phyloP scores from a whole-genome alignment of 2,888 invertebrate genomes.

The Drosophila emarginata region DNA sequence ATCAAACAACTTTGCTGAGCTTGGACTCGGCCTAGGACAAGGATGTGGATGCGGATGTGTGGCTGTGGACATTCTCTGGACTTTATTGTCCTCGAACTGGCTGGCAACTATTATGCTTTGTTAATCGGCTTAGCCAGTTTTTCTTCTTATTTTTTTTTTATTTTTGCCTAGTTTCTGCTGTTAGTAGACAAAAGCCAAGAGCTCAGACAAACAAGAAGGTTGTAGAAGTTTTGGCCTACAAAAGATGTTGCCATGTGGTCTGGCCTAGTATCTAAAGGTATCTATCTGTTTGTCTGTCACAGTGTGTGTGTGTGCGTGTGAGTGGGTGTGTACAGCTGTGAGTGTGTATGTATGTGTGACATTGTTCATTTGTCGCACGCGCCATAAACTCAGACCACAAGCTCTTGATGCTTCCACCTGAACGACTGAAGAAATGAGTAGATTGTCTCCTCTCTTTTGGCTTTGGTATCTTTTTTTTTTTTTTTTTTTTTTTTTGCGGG shows the following conservation, averaged over 20 bases:
- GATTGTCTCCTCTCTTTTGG: slow-evolving; percentile 55
- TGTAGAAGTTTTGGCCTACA: slow-evolving; percentile 24
- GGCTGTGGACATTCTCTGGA: slow-evolving; percentile 26
- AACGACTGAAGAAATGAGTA: slow-evolving; percentile 37
- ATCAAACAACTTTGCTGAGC: slow-evolving; percentile 69
- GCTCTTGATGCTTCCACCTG: slow-evolving; percentile 25
- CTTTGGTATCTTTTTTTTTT: no score
- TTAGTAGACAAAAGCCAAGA: slow-evolving; percentile 54
- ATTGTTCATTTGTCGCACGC: slow-evolving; percentile 75
- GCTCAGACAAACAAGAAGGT: slow-evolving; percentile 64
- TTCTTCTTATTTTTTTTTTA: slow-evolving; percentile 24
- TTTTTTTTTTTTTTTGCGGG: slow-evolving; percentile 52
- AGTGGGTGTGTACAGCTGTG: slow-evolving; percentile 48
- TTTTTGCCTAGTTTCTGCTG: slow-evolving; percentile 9
- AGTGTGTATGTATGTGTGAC: slow-evolving; percentile 43
- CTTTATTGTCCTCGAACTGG: slow-evolving; percentile 60
- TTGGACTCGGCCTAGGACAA: background rate
- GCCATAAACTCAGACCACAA: slow-evolving; percentile 49
- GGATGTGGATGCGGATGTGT: background rate
- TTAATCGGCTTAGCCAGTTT: slow-evolving; percentile 71
- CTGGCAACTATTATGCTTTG: slow-evolving; percentile 69
- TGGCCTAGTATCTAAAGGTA: background rate
- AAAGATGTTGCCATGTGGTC: slow-evolving; percentile 49
- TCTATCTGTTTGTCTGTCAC: slow-evolving; percentile 17
- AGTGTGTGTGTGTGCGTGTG: slow-evolving; percentile 37